These are phyloP conservation scores for Chrysotoxum bicinctum DNA, from an alignment of 2,888 invertebrate species.

Conservation along the genomic window DNA sequence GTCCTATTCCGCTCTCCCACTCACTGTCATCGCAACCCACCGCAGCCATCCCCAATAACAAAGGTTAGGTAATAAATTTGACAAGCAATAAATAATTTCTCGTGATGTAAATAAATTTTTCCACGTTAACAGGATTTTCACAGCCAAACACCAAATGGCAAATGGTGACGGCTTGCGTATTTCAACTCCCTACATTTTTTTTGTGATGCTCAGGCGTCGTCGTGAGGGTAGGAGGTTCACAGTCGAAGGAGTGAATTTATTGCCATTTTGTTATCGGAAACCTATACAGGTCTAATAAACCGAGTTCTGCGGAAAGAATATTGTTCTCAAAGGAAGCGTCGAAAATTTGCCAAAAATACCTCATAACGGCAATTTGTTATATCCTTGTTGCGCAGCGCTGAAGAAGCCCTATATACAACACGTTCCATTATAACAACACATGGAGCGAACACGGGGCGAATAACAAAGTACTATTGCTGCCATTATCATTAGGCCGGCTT, in stretches of 20 bases:
- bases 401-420: conserved; percentile 1
- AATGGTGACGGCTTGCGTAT: conserved; percentile 61
- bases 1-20: neutral
- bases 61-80: conserved; percentile 73
- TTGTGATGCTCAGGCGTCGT: neutral
- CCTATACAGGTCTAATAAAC: conserved; percentile 37
- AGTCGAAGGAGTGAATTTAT: conserved; percentile 52
- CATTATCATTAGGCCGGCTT: conserved; percentile 66
- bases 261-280: conserved; percentile 59
- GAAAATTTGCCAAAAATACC: conserved; percentile 49
- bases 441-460: conserved; percentile 31
- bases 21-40: neutral
- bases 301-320: conserved; percentile 11
- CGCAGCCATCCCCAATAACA: conserved; percentile 32
- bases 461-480: conserved; percentile 67
- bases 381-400: neutral
- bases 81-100: conserved; percentile 73
- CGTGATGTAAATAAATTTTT: conserved; percentile 71
- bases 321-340: conserved; percentile 20
- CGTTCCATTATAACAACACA: conserved; percentile 28
- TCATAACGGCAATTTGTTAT: conserved; percentile 60
- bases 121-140: conserved; percentile 70
- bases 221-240: neutral
- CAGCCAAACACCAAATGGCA: conserved; percentile 66
- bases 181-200: conserved; percentile 10